Evolutionary conservation across 2,888 invertebrate species (phyloP), one percentile per base, ranked within the genome.

Genomic region (Dusona sp.): DNA sequence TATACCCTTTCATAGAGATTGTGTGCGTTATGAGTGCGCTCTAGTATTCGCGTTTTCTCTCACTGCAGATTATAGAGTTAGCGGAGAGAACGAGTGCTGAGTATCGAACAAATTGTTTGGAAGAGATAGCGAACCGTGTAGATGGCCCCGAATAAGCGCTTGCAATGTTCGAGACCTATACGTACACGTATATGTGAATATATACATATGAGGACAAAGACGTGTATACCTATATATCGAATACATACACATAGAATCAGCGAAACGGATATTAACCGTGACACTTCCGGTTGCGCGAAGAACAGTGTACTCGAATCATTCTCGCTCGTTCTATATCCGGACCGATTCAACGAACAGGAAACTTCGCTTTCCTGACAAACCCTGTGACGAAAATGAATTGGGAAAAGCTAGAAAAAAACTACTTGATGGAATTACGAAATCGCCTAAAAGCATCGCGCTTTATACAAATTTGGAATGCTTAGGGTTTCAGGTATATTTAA

Each of bases 101-200:
- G 83, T 83, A 83, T 87, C 86, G 88, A 90, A 88, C 83, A 90
- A 90, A 90, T 90, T 89, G 89, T 87, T 90, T 85, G 90, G 90
- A 90, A 90, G 90, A 89, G 90, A 90, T 90, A 90, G 88, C 86
- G 81, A 73, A 73, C 36, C 67, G 61, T 65, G 83, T 81, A 85
- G 72, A 48, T 68, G 45, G 77, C 70, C 61, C 61, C 38, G 73
- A 84, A 78, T 73, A 73, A 83, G 61, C 75, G 70, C 64, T 48
- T 61, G 22, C 73, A 29, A 61, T 83, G 67, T 73, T 67, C 73
- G 57, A n/a, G 70, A 29, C 19, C 33, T 67, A 11, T 79, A 61
- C 61, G 61, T 61, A 11, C 16, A 61, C 16, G 61, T 29, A 29
- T 29, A 16, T 29, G 29, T 38, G 29, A 7, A n/a, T 19, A 48